Conservation (phyloP, 2,113 vertebrate species). For the Vombatus ursinus region DNA sequence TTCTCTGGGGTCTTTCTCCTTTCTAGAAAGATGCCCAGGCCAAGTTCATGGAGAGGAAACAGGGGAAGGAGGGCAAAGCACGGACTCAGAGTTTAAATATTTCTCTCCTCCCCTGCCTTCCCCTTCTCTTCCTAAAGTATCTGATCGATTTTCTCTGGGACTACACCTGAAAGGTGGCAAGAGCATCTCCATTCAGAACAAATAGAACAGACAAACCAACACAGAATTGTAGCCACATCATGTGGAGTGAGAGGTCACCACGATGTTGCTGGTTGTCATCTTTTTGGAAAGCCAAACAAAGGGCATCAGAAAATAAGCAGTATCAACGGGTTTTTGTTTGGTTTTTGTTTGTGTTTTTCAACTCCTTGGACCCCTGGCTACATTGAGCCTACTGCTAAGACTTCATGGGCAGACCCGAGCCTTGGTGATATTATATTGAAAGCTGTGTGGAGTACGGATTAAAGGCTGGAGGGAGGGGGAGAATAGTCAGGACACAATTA, state of each 20-base stretch:
- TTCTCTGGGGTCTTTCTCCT: no score
- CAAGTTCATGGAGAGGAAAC: not conserved
- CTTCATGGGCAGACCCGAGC: not conserved
- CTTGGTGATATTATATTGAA: not conserved
- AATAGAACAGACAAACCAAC: conserved; percentile 5
- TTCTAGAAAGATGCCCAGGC: no score
- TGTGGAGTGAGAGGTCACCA: no score
- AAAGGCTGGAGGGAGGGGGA: not conserved
- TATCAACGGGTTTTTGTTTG: no score
- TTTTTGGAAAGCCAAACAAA: conserved; percentile 43
- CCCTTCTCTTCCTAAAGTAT: not conserved
- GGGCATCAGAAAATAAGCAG: no score
- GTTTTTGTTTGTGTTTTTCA: no score
- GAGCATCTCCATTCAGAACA: not conserved
- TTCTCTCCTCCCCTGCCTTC: not conserved
- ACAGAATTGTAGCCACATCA: not conserved
- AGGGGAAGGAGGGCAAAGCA: not conserved
- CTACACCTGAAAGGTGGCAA: conserved; percentile 1
- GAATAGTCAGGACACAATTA: no score
- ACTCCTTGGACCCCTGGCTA: no score
- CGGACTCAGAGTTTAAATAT: not conserved
- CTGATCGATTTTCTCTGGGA: not conserved
- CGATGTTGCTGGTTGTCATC: not conserved
- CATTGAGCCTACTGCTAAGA: not conserved
- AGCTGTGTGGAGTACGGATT: no score